A percentile compares a stretch with the other conserved stretches of the same genome.
These are phyloP conservation scores for Philereme transversata DNA, from an alignment of 2,888 invertebrate genomes.

Conservation along the genomic window DNA sequence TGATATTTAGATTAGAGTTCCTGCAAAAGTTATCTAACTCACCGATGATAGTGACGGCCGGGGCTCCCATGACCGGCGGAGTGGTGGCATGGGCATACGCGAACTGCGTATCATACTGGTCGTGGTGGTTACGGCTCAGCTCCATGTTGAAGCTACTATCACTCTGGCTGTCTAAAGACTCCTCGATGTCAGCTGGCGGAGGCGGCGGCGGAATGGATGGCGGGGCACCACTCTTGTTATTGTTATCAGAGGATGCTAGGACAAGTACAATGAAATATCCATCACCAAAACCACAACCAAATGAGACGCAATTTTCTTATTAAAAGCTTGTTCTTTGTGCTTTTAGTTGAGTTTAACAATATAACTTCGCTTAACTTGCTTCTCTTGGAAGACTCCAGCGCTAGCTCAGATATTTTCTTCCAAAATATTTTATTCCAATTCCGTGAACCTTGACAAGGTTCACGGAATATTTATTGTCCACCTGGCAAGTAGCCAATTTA, in stretches of 20 bases:
- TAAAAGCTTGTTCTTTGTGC: no score
- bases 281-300: conserved; percentile 22
- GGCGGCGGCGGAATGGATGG: conserved; percentile 81
- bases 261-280: conserved; percentile 33
- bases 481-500: no score
- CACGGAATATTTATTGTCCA: no score
- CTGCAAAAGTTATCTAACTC: conserved; percentile 46
- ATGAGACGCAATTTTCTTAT: neutral
- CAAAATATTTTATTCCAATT: no score
- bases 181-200: conserved; percentile 70
- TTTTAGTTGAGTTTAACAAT: no score
- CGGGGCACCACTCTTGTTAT: conserved; percentile 70
- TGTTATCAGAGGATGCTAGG: conserved; percentile 55
- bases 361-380: no score
- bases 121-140: conserved; percentile 87
- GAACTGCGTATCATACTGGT: conserved; percentile 90
- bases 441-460: no score
- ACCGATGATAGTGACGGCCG: conserved; percentile 75
- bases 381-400: no score
- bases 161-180: conserved; percentile 64
- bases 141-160: conserved; percentile 88
- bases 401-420: no score
- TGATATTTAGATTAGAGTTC: no score
- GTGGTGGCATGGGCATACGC: conserved; percentile 34
- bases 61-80: conserved; percentile 44